These are phyloP conservation scores for Vesta saturnalis DNA, from an alignment of 2,888 invertebrate genomes.

Conservation along the genomic window DNA sequence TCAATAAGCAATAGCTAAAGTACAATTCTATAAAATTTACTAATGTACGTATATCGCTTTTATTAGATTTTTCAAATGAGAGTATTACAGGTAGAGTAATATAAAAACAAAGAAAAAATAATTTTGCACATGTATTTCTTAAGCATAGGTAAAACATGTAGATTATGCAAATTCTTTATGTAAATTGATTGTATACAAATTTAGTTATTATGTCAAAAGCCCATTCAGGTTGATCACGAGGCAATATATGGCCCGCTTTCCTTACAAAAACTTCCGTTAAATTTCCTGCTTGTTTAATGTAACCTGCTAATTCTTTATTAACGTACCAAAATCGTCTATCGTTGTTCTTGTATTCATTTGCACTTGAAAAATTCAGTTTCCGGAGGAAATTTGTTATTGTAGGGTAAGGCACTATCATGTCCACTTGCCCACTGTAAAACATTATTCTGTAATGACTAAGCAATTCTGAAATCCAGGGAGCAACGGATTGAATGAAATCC, in stretches of 20 bases:
- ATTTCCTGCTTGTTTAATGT: too few species aligned
- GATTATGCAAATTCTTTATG: too few species aligned
- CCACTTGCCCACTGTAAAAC: constrained; percentile 90
- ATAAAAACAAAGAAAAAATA: too few species aligned
- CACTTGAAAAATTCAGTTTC: constrained; percentile 78
- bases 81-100: too few species aligned
- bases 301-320: constrained; percentile 76
- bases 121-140: too few species aligned
- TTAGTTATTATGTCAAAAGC: constrained; percentile 76
- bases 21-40: too few species aligned
- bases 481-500: too few species aligned
- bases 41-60: too few species aligned
- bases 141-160: too few species aligned
- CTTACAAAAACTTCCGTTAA: constrained; percentile 80
- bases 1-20: too few species aligned
- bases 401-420: constrained; percentile 90
- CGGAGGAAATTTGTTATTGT: constrained; percentile 66
- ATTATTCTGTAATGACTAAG: constrained; percentile 76
- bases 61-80: too few species aligned
- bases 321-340: constrained; percentile 76
- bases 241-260: constrained; percentile 85
- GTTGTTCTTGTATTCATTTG: constrained; percentile 73
- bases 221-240: constrained; percentile 81
- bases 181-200: constrained; percentile 58
- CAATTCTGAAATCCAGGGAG: constrained; percentile 65